phyloP scores from a whole-genome alignment of 2,797 vertebrate species.

The Sebastes baramenuke region DNA sequence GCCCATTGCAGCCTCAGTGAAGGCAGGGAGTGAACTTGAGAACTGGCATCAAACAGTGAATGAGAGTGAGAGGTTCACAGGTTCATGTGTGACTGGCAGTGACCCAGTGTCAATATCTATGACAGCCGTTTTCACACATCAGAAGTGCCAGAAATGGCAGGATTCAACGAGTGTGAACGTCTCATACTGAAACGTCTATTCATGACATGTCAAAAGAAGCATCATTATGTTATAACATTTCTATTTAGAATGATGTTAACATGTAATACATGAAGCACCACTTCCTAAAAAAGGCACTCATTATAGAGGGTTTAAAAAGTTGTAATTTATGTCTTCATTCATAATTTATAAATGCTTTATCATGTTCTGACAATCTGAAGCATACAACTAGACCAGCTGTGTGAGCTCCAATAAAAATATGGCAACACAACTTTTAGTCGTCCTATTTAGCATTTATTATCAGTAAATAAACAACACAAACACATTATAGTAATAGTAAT shows the following conservation, averaged over 20 bases:
- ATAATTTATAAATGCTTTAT: background rate
- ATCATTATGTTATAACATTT: background rate
- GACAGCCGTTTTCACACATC: constrained; percentile 41
- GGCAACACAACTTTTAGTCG: background rate
- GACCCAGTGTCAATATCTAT: constrained; percentile 14
- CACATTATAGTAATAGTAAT: too few species aligned
- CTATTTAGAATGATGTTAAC: background rate
- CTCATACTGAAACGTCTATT: background rate
- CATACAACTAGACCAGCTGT: background rate
- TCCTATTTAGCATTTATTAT: background rate
- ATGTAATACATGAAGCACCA: background rate
- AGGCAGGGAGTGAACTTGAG: background rate
- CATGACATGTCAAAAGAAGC: background rate
- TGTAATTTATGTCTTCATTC: background rate
- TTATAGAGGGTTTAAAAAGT: background rate
- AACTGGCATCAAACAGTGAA: background rate
- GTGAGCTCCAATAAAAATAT: background rate
- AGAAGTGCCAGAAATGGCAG: constrained; percentile 26
- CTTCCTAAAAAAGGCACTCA: background rate
- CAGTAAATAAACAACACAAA: background rate
- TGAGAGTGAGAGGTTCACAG: constrained; percentile 9
- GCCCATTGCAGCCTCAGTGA: background rate
- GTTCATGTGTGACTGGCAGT: background rate
- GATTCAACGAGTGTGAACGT: constrained; percentile 2
- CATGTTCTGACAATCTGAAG: background rate